A percentile compares a stretch with the other conserved stretches of the same genome.
Evolutionary conservation across 2,113 vertebrate genomes (phyloP).

Genomic region (Solea senegalensis): DNA sequence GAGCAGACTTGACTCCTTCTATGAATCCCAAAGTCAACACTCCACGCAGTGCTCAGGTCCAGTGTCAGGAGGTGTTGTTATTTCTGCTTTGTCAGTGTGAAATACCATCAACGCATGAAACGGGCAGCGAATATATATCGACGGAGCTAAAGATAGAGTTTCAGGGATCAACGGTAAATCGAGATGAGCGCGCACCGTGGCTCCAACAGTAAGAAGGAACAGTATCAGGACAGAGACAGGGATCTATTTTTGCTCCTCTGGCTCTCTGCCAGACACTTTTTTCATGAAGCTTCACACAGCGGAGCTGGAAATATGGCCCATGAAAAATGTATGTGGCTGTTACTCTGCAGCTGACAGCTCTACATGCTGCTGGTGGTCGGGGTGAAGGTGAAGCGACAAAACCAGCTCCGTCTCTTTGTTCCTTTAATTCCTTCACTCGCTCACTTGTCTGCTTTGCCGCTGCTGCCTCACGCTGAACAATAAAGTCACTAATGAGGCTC

Average conservation of each 20-base stretch:
- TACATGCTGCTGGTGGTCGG: constrained; percentile 11
- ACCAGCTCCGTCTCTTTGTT: constrained; percentile 4
- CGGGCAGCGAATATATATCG: neutral
- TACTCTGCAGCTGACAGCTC: constrained; percentile 28
- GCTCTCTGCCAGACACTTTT: constrained; percentile 40
- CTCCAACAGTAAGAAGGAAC: constrained; percentile 9
- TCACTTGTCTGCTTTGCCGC: neutral
- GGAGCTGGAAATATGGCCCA: constrained; percentile 26
- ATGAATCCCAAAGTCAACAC: neutral
- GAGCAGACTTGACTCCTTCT: too few species aligned
- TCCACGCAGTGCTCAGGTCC: too few species aligned
- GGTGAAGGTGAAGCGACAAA: constrained; percentile 20
- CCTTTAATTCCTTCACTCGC: neutral
- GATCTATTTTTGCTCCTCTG: constrained; percentile 58
- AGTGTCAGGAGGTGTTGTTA: too few species aligned
- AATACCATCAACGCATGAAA: neutral
- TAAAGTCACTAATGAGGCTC: constrained; percentile 36
- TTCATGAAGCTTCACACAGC: constrained; percentile 41
- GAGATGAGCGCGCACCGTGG: constrained; percentile 7
- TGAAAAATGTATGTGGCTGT: constrained; percentile 68
- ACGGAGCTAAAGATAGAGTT: neutral
- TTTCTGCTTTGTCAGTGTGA: neutral
- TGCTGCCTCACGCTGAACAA: constrained; percentile 5
- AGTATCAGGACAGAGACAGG: constrained; percentile 30
- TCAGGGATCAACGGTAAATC: constrained; percentile 17